Base-by-base conservation (phyloP, 1,140 invertebrate genomes). In the Coptotermes formosanus region DNA sequence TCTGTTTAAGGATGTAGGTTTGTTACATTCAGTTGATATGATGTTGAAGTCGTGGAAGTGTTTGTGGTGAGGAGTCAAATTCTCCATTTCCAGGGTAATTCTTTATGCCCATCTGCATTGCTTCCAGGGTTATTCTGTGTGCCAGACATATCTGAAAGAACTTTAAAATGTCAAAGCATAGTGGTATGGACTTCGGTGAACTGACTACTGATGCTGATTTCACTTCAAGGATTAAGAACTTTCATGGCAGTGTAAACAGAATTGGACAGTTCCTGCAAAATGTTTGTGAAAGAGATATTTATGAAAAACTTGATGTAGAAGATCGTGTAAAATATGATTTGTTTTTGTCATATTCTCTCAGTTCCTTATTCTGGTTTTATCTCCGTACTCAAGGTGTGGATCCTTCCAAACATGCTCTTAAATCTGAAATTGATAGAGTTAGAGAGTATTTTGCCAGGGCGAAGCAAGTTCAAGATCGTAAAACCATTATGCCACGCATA, bases 271-370 rank as follows among this genome's bases (percentile, higher is more conserved):
- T 92, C n/a, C 87, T 93, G 52, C 23, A 86, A 16, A 82, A 12
- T 30, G 45, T 45, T 12, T 86, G 38, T 86, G 81, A 75, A 16
- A 86, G 30, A 86, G 89, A 91, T 64, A 89, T 92, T 52, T 92
- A 92, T 82, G 90, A 92, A 38, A 91, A 92, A 86, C 88, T 94
- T 83, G 89, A 90, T 14, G 86, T 91, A n/a, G 92, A 92, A 87
- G 92, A 93, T 59, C 92, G 92, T 89, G 92, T 94, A 38, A 93
- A 94, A 89, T 91, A 92, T 52, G 93, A 94, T 90, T 89, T 94
- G 85, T 94, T 94, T 87, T 88, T 93, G 21, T 90, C 91, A 0
- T 94, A 92, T 87, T 90, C 92, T 8, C 88, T 94, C 32, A 94
- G 93, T 89, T 93, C 93, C 1, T 88, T 94, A 25, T 92, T 92